Conservation (phyloP, 1,140 invertebrate genomes). For the Himalopsyche phryganea region DNA sequence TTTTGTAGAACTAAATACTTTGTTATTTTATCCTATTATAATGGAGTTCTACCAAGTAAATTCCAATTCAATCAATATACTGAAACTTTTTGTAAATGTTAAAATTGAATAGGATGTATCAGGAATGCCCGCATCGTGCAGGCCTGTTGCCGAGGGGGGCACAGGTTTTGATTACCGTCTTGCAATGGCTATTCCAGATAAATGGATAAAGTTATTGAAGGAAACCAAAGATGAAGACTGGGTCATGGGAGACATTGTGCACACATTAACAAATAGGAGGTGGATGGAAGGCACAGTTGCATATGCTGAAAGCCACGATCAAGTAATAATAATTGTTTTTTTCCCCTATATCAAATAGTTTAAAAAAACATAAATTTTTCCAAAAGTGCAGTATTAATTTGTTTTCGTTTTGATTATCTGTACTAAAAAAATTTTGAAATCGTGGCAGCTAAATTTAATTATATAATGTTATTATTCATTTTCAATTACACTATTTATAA, state of each 20-base stretch:
- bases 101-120: conserved; percentile 92
- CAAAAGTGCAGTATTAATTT: no score
- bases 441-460: no score
- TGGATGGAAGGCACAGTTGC: conserved; percentile 95
- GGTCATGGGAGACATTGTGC: conserved; percentile 88
- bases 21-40: no score
- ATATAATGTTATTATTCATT: no score
- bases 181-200: conserved; percentile 98
- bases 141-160: conserved; percentile 90
- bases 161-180: conserved; percentile 96
- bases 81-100: no score
- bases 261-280: conserved; percentile 91
- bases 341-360: not conserved
- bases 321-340: conserved; percentile 52
- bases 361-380: not conserved
- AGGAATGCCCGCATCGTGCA: conserved; percentile 95
- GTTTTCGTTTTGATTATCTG: no score
- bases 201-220: conserved; percentile 95
- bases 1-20: no score
- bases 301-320: conserved; percentile 97
- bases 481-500: no score
- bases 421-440: no score
- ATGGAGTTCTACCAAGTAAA: no score
- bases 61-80: no score
- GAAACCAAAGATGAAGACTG: conserved; percentile 89